Percentiles rank a stretch among this genome's conserved stretches.
phyloP scores from a whole-genome alignment of 2,113 vertebrate genomes.

The Scomber scombrus region DNA sequence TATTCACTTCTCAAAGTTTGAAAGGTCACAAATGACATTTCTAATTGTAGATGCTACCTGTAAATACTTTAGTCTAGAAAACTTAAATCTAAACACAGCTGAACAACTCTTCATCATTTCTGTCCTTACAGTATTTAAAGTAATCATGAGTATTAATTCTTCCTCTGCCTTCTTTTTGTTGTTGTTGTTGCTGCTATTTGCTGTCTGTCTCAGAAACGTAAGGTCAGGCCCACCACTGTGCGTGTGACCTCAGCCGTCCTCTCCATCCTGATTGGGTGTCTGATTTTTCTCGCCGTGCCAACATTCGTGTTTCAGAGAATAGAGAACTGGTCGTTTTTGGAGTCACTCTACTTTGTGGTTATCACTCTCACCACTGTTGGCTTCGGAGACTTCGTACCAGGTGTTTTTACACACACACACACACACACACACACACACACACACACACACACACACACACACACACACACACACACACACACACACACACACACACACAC shows the following conservation, averaged over 20 bases:
- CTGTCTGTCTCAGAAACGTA: slow-evolving; percentile 84
- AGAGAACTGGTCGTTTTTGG: slow-evolving; percentile 89
- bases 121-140: background rate
- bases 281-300: slow-evolving; percentile 91
- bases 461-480: background rate
- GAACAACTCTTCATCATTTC: no score
- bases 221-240: slow-evolving; percentile 88
- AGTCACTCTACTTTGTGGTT: slow-evolving; percentile 92
- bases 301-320: slow-evolving; percentile 88
- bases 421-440: background rate
- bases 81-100: no score
- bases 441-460: slow-evolving; percentile 9
- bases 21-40: no score
- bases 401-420: slow-evolving; percentile 65
- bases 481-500: background rate
- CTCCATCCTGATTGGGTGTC: slow-evolving; percentile 91
- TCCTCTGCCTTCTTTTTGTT: background rate
- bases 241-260: slow-evolving; percentile 89
- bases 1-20: no score
- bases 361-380: slow-evolving; percentile 94
- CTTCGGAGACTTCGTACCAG: slow-evolving; percentile 93
- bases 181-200: background rate
- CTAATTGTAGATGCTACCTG: no score
- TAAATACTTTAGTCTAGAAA: no score
- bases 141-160: background rate